Percentiles rank a stretch among this genome's conserved stretches.
These are phyloP conservation scores for Pangasianodon gigas DNA, from an alignment of 2,113 vertebrate genomes.

Conservation along the genomic window DNA sequence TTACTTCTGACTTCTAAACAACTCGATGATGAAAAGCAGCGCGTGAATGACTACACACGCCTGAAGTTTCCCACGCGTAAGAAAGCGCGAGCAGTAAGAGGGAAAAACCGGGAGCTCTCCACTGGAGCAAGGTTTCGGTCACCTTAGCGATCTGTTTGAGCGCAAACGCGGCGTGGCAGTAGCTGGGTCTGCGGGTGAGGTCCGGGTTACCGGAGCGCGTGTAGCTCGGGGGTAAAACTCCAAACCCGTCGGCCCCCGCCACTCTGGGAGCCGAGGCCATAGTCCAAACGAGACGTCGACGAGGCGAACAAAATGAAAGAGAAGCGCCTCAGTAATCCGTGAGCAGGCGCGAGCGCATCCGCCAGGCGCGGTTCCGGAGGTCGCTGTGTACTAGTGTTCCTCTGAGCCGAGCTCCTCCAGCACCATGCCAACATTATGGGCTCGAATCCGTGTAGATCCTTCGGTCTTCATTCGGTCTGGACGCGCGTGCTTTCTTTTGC, in stretches of 20 bases:
- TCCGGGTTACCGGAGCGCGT: constrained; percentile 74
- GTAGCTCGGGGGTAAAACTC: constrained; percentile 80
- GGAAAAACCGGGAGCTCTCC: constrained; percentile 2
- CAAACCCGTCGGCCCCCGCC: constrained; percentile 75
- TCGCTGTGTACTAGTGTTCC: constrained; percentile 72
- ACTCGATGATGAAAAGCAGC: neutral
- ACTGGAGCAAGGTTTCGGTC: constrained; percentile 53
- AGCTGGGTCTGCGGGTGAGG: constrained; percentile 78
- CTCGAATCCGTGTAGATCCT: constrained; percentile 78
- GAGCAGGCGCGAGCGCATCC: constrained; percentile 71
- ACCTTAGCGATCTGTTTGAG: constrained; percentile 86
- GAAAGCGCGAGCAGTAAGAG: neutral
- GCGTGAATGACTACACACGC: neutral
- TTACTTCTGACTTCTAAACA: neutral
- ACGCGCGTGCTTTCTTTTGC: neutral
- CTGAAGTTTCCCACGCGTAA: neutral
- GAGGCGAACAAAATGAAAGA: constrained; percentile 60
- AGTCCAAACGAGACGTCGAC: constrained; percentile 70
- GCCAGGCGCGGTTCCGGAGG: constrained; percentile 63
- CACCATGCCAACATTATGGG: constrained; percentile 84
- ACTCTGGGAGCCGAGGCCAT: constrained; percentile 83
- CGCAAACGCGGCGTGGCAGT: constrained; percentile 84
- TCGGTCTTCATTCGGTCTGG: constrained; percentile 78
- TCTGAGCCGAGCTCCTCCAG: constrained; percentile 77
- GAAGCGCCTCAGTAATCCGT: constrained; percentile 72